Base-by-base conservation (phyloP, 2,797 vertebrate genomes). In the Melanotaenia pygmaea region DNA sequence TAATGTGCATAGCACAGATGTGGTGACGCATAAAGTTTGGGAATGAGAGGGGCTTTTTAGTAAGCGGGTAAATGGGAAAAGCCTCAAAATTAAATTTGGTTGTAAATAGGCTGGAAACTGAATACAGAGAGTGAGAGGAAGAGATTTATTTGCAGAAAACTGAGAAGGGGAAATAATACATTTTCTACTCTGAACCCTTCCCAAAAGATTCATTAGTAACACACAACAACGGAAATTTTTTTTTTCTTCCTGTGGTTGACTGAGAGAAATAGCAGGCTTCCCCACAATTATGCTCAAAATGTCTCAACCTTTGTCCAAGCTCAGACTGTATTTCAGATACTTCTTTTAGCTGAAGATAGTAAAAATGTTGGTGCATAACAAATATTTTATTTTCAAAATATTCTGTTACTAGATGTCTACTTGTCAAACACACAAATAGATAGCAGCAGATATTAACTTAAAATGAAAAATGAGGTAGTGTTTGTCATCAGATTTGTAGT, bases 1-100 rank as follows among this genome's bases (percentile, higher is more conserved):
- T 24, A 67, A 67, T 13, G 14, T 56, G 18, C 26, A 5, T 30
- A 67, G 32, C n/a, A 1, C 37, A 47, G 32, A 64, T 69, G 35
- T 22, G 34, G 40, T 74, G 78, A 74, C 47, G 16, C 64, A 47
- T n/a, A 37, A 5, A 60, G 24, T 68, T 37, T 65, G 28, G 62
- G 30, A 86, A 79, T 80, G 70, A 76, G 51, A 62, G 24, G 54
- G 57, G 53, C 62, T n/a, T 88, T 82, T 81, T 50, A 70, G 56
- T 32, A 22, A 47, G 43, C 22, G 43, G 20, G 62, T 32, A 77
- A 51, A 62, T 10, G 64, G 73, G 66, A 81, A 77, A 82, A 60
- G 56, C 64, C 63, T 69, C 13, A 0, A 67, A 69, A 83, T 76
- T 61, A 1, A 76, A 83, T 80, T 74, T 38, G 26, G 24, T 67